Evolutionary conservation across 2,888 invertebrate species (phyloP).

Genomic region (Toxonevra muliebris): DNA sequence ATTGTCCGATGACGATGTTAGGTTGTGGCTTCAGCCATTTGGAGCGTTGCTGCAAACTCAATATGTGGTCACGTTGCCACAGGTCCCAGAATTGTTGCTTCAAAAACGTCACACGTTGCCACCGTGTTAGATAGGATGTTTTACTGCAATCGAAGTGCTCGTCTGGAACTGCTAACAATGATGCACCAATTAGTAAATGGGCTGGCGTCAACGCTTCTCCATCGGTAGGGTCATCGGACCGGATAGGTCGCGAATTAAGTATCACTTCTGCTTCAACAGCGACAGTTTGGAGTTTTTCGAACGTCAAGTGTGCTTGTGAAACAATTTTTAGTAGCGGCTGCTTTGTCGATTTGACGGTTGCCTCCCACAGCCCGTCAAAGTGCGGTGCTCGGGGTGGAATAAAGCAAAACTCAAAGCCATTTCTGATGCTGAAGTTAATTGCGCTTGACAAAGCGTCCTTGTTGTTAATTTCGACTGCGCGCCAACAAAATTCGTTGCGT

Average conservation of each 20-base stretch:
- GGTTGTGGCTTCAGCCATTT: conserved; percentile 28
- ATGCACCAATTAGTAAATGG: conserved; percentile 8
- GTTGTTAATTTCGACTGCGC: no score
- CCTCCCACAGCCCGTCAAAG: no score
- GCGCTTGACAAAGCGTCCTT: no score
- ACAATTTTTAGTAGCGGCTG: no score
- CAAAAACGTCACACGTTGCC: conserved; percentile 30
- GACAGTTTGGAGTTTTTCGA: no score
- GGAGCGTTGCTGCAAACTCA: conserved; percentile 27
- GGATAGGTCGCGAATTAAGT: conserved; percentile 46
- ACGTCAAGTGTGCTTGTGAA: conserved; percentile 24
- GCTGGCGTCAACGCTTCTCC: background rate
- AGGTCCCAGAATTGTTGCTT: conserved; percentile 37
- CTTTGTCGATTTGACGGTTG: no score
- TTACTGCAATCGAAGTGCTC: conserved; percentile 23
- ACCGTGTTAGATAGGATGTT: conserved; percentile 25
- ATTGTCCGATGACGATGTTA: conserved; percentile 31
- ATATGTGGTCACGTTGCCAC: conserved; percentile 35
- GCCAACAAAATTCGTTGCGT: no score
- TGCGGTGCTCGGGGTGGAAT: no score
- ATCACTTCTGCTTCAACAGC: no score
- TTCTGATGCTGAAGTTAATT: no score
- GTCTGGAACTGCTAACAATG: conserved; percentile 30
- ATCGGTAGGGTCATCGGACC: conserved; percentile 10
- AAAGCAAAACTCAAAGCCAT: no score